A percentile compares a stretch with the other conserved stretches of the same genome.
Evolutionary conservation across 2,113 vertebrate species (phyloP).

Genomic region (Conger conger): DNA sequence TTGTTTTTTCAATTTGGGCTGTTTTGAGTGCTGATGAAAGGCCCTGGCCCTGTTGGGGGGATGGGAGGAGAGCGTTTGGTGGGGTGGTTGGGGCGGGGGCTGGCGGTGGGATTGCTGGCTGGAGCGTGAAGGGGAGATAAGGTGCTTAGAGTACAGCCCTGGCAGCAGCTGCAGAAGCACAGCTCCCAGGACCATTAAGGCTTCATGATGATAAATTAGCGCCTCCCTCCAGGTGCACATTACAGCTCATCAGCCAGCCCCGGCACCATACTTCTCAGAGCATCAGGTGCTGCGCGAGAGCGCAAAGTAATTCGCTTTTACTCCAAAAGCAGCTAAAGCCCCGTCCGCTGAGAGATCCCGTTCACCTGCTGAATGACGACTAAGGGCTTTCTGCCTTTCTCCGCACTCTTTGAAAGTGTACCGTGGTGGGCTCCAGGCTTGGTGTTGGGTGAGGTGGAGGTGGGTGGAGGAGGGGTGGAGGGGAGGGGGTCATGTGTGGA

Average conservation of each 20-base stretch:
- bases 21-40: not conserved
- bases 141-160: slow-evolving; percentile 17
- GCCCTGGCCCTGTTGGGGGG: not conserved
- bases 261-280: not conserved
- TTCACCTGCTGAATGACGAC: not conserved
- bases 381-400: not conserved
- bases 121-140: slow-evolving; percentile 31
- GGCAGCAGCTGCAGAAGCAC: not conserved
- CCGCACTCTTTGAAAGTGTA: not conserved
- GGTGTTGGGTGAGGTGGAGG: not conserved
- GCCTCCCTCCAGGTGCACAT: slow-evolving; percentile 34
- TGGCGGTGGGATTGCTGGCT: not conserved
- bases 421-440: not conserved
- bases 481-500: not conserved
- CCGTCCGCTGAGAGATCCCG: not conserved
- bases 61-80: not conserved
- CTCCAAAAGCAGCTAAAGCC: not conserved
- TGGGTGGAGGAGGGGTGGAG: not conserved
- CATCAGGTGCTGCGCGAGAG: not conserved
- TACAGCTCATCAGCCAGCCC: slow-evolving; percentile 27
- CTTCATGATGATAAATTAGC: slow-evolving; percentile 36
- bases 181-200: slow-evolving; percentile 21
- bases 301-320: slow-evolving; percentile 11
- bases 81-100: not conserved
- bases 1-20: not conserved